These are phyloP conservation scores for Pycnonotus jocosus DNA, from an alignment of 2,113 vertebrate species.

Conservation along the genomic window DNA sequence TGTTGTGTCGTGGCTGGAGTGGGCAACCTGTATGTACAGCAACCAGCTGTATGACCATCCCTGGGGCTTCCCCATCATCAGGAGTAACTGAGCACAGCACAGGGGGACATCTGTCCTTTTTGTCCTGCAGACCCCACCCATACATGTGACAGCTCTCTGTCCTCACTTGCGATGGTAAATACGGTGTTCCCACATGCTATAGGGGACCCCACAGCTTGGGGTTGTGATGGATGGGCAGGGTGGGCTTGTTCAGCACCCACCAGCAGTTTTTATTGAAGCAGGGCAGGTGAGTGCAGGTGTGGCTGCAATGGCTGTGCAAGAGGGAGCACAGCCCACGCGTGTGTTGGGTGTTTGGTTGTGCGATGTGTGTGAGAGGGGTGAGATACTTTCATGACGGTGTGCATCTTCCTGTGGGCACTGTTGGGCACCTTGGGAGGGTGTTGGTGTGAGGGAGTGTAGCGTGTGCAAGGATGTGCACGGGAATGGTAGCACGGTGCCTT, in stretches of 20 bases:
- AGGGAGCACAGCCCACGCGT: rapidly evolving
- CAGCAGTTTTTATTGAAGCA: rapidly evolving
- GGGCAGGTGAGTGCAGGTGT: not conserved
- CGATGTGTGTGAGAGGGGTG: rapidly evolving
- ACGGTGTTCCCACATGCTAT: rapidly evolving
- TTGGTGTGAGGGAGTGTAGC: not conserved
- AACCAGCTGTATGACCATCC: rapidly evolving
- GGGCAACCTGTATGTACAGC: not conserved
- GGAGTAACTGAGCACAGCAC: no score
- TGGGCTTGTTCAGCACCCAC: not conserved
- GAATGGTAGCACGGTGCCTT: rapidly evolving
- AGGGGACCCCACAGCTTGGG: not conserved
- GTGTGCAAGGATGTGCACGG: rapidly evolving
- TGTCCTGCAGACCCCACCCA: rapidly evolving
- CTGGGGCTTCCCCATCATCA: not conserved
- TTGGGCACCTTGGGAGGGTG: rapidly evolving
- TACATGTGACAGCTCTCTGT: rapidly evolving
- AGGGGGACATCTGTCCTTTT: not conserved
- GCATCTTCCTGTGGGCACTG: not conserved
- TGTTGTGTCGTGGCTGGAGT: rapidly evolving
- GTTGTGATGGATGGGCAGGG: not conserved
- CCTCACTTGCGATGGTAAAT: not conserved
- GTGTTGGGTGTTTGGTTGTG: rapidly evolving
- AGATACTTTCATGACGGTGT: rapidly evolving
- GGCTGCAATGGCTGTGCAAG: rapidly evolving